phyloP scores from a whole-genome alignment of 2,113 vertebrate species.

The Syngnathus typhle region DNA sequence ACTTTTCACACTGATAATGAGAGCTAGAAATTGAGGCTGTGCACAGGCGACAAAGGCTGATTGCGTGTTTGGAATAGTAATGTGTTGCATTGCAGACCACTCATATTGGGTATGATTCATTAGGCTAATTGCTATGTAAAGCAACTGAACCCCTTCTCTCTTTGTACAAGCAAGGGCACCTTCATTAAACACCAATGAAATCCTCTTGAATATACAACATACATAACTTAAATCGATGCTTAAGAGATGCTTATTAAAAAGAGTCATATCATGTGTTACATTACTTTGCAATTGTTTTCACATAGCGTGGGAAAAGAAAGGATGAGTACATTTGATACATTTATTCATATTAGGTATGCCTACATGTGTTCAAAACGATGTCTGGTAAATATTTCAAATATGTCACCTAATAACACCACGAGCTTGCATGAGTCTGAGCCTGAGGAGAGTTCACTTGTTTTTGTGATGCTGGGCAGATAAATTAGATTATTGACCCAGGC shows the following conservation, averaged over 20 bases:
- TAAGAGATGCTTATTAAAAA: neutral
- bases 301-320: conserved; percentile 2
- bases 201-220: neutral
- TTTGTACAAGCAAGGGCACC: conserved; percentile 18
- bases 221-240: neutral
- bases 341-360: neutral
- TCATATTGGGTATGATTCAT: conserved; percentile 28
- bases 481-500: conserved; percentile 49
- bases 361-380: neutral
- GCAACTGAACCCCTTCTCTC: conserved; percentile 4
- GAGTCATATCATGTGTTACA: neutral
- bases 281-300: conserved; percentile 2
- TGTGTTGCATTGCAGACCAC: conserved; percentile 24
- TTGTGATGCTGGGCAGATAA: conserved; percentile 34
- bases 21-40: conserved; percentile 10
- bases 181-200: conserved; percentile 9
- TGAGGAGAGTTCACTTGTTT: conserved; percentile 28
- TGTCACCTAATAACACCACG: conserved; percentile 31
- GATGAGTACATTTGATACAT: neutral
- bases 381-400: neutral
- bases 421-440: conserved; percentile 18
- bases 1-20: conserved; percentile 40
- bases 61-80: conserved; percentile 38
- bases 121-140: conserved; percentile 26
- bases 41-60: conserved; percentile 15